A percentile compares a stretch with the other conserved stretches of the same genome.
Evolutionary conservation across 2,113 vertebrate species (phyloP).

Genomic region (Noctilio leporinus): DNA sequence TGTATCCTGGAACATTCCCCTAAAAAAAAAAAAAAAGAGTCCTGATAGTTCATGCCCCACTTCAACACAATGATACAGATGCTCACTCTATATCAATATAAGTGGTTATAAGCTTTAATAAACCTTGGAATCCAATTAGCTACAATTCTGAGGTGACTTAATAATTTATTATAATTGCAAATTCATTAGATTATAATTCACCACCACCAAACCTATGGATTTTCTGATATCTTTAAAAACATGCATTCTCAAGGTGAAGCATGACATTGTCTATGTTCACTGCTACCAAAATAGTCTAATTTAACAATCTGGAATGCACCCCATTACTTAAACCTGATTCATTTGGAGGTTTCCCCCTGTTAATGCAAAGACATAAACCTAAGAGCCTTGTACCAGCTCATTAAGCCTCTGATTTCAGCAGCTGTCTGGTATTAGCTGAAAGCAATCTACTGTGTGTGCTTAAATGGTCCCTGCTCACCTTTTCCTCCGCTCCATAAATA

Average conservation of each 20-base stretch:
- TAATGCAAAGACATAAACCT: conserved; percentile 41
- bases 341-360: conserved; percentile 17
- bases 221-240: conserved; percentile 28
- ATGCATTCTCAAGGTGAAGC: conserved; percentile 16
- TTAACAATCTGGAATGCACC: conserved; percentile 18
- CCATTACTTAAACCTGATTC: conserved; percentile 28
- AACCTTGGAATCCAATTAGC: conserved; percentile 56
- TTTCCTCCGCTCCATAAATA: not conserved
- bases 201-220: conserved; percentile 23
- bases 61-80: conserved; percentile 6
- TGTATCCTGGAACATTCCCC: not conserved
- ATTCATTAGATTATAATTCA: conserved; percentile 48
- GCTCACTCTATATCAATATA: conserved; percentile 8
- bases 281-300: not conserved
- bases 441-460: not conserved
- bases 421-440: conserved; percentile 22
- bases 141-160: conserved; percentile 34
- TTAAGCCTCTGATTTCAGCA: conserved; percentile 10
- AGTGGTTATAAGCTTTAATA: conserved; percentile 48
- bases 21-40: conserved; percentile 20
- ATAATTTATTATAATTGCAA: conserved; percentile 55
- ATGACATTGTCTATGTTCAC: not conserved
- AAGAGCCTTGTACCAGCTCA: not conserved
- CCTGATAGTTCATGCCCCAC: not conserved
- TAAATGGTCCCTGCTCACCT: not conserved